Percentiles rank a stretch among this genome's conserved stretches.
These are phyloP conservation scores for Hirtodrosophila alboralis DNA, from an alignment of 2,888 invertebrate genomes.

Conservation along the genomic window DNA sequence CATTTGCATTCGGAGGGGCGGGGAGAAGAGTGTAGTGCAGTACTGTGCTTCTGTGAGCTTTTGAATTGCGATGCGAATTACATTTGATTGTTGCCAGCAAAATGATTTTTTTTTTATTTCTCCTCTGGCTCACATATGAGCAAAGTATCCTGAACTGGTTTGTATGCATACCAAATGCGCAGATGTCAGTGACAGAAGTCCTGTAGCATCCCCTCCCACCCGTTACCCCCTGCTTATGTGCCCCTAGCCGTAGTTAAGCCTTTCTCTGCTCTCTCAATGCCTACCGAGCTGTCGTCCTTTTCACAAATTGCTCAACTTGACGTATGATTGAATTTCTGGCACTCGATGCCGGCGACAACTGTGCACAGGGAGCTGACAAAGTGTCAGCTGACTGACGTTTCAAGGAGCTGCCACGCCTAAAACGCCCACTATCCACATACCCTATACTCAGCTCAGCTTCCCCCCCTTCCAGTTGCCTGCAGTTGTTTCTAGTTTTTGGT, in stretches of 20 bases:
- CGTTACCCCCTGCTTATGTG: not conserved
- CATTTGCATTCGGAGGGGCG: slow-evolving; percentile 46
- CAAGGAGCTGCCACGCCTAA: slow-evolving; percentile 15
- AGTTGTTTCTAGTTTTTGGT: not conserved
- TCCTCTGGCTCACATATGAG: slow-evolving; percentile 3
- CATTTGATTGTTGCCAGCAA: slow-evolving; percentile 68
- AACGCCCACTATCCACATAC: slow-evolving; percentile 2
- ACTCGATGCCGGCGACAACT: slow-evolving; percentile 41
- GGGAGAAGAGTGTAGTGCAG: too few species aligned
- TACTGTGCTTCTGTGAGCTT: slow-evolving; percentile 49
- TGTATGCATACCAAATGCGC: slow-evolving; percentile 47
- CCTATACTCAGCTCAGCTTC: too few species aligned
- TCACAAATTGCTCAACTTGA: slow-evolving; percentile 56
- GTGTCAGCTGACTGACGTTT: slow-evolving; percentile 4
- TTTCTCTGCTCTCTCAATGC: slow-evolving; percentile 12
- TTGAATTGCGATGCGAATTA: slow-evolving; percentile 59
- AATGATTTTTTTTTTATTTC: slow-evolving; percentile 59
- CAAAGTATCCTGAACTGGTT: slow-evolving; percentile 3
- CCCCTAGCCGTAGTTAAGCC: not conserved
- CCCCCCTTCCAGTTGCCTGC: too few species aligned
- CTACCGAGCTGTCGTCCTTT: slow-evolving; percentile 28
- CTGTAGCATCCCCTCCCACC: not conserved
- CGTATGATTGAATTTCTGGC: slow-evolving; percentile 75
- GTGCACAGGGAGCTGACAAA: slow-evolving; percentile 10
- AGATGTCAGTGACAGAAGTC: slow-evolving; percentile 58